Percentiles rank a stretch among this genome's conserved stretches.
Evolutionary conservation across 2,888 invertebrate species (phyloP).

Genomic region (Hedya salicella): DNA sequence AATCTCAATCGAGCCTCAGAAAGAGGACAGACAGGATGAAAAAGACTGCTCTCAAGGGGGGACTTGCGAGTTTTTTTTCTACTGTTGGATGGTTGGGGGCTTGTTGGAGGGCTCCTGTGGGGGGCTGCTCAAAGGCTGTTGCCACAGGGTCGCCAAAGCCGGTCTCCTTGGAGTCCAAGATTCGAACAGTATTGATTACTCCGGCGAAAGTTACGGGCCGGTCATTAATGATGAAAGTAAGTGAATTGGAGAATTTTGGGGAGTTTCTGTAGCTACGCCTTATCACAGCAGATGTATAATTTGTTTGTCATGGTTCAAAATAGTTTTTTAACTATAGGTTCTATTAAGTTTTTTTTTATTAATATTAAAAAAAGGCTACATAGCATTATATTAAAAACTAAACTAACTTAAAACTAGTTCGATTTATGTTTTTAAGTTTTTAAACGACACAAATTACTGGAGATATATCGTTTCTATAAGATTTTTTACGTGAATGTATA

Average conservation of each 20-base stretch:
- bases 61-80: constrained; percentile 95
- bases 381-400: too few relatives aligned
- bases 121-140: constrained; percentile 93
- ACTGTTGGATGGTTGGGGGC: constrained; percentile 96
- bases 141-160: constrained; percentile 90
- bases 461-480: too few relatives aligned
- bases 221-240: constrained; percentile 92
- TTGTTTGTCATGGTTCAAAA: neutral
- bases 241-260: constrained; percentile 60
- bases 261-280: constrained; percentile 7
- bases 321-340: too few relatives aligned
- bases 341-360: too few relatives aligned
- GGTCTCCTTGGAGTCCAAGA: constrained; percentile 87
- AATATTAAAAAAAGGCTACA: too few relatives aligned
- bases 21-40: constrained; percentile 70
- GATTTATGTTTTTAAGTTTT: too few relatives aligned
- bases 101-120: constrained; percentile 94
- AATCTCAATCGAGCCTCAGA: constrained; percentile 46
- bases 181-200: constrained; percentile 86
- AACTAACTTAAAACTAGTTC: too few relatives aligned
- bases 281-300: constrained; percentile 4
- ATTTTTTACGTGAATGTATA: too few relatives aligned
- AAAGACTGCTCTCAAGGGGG: constrained; percentile 89
- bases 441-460: too few relatives aligned
- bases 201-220: constrained; percentile 88